Conservation (phyloP, 2,888 invertebrate species). For the Pristionchus exspectatus region DNA sequence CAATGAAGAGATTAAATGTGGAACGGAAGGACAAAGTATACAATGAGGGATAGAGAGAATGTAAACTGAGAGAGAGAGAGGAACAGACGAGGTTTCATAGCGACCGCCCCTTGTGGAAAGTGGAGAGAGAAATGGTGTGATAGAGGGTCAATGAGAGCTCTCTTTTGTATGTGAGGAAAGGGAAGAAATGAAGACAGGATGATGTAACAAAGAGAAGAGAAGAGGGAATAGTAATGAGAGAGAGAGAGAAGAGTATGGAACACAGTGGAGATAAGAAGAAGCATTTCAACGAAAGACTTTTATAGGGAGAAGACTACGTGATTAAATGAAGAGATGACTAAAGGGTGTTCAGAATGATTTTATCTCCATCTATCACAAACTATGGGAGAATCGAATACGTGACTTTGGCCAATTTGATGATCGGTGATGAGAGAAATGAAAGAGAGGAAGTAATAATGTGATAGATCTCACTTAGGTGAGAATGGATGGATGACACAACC, state of each 20-base stretch:
- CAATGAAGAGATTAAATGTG: background rate
- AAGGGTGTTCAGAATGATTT: background rate
- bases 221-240: background rate
- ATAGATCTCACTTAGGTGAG: background rate
- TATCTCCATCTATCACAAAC: background rate
- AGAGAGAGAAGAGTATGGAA: background rate
- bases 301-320: conserved; percentile 22
- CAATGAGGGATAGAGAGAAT: no score
- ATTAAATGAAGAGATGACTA: background rate
- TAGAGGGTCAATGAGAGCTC: background rate
- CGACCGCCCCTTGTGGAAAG: conserved; percentile 6
- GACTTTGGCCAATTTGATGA: background rate
- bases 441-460: background rate
- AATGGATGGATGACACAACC: background rate
- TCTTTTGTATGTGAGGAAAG: background rate
- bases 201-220: conserved; percentile 37
- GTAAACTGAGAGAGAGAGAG: background rate
- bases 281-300: conserved; percentile 28
- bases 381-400: background rate
- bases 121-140: background rate
- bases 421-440: background rate
- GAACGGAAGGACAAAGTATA: conserved; percentile 26
- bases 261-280: background rate
- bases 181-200: conserved; percentile 17
- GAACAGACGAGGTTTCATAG: conserved; percentile 8